Percentiles rank a stretch among this genome's conserved stretches.
Conservation (phyloP, 92 coral and sea anemone genomes). For the Umimayanthus kanabou region DNA sequence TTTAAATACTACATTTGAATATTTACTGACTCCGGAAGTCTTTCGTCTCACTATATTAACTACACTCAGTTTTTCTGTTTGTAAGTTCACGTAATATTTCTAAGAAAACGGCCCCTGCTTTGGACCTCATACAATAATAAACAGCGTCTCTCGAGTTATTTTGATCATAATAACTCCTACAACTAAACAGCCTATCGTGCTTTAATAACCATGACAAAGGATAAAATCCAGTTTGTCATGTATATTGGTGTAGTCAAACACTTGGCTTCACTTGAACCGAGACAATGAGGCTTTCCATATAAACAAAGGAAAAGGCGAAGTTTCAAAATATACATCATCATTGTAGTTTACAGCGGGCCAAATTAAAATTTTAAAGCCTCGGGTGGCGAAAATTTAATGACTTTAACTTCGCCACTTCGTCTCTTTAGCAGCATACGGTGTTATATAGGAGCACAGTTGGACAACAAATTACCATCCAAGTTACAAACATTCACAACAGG, state of each 20-base stretch:
- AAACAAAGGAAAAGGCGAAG: neutral
- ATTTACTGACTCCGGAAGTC: neutral
- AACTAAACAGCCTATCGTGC: neutral
- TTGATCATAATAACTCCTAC: neutral
- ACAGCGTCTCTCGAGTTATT: neutral
- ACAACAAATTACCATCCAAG: neutral
- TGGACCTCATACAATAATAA: neutral
- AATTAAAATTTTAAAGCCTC: neutral
- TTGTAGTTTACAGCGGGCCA: neutral
- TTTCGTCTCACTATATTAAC: no score
- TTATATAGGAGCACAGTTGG: neutral
- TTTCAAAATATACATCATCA: neutral
- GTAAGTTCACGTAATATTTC: neutral
- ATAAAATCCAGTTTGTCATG: neutral
- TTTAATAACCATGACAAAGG: neutral
- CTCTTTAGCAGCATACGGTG: neutral
- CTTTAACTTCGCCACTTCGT: neutral
- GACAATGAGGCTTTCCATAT: no score
- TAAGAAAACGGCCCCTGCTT: neutral
- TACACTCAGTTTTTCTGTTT: neutral
- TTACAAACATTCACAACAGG: neutral
- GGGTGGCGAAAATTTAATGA: neutral
- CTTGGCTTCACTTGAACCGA: neutral
- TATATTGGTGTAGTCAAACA: neutral
- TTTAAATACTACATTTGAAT: neutral